Percentiles rank a stretch among this genome's conserved stretches.
phyloP scores from a whole-genome alignment of 2,113 vertebrate species.

The Paralichthys olivaceus region DNA sequence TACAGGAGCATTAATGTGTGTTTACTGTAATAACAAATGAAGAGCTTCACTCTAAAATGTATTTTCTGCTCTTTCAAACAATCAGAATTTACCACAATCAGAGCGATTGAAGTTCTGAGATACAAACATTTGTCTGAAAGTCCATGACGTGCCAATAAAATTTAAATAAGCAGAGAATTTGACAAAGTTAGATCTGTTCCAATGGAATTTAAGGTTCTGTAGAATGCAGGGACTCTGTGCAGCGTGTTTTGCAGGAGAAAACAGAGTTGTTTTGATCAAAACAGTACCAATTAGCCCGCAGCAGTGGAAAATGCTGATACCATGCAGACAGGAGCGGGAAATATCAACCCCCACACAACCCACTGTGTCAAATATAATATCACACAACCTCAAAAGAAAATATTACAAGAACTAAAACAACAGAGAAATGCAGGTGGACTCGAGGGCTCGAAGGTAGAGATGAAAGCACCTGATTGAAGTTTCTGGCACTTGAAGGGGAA shows the following conservation, averaged over 20 bases:
- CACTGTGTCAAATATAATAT: conserved; percentile 18
- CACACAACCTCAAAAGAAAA: background rate
- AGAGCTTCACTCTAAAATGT: too few relatives aligned
- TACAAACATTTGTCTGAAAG: too few relatives aligned
- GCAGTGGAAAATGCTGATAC: background rate
- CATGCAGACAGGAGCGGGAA: conserved; percentile 13
- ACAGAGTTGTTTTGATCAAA: conserved; percentile 1
- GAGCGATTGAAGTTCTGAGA: too few relatives aligned
- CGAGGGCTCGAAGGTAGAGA: background rate
- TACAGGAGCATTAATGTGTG: too few relatives aligned
- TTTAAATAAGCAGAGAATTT: too few relatives aligned
- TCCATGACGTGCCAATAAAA: too few relatives aligned
- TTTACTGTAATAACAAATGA: too few relatives aligned
- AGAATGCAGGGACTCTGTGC: too few relatives aligned
- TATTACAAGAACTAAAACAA: background rate
- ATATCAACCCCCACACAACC: conserved; percentile 30
- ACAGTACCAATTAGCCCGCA: background rate
- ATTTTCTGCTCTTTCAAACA: too few relatives aligned
- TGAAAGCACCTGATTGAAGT: background rate
- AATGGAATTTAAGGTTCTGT: too few relatives aligned
- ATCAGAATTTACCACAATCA: too few relatives aligned
- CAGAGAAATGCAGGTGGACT: background rate
- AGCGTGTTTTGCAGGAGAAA: background rate
- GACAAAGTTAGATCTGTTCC: too few relatives aligned
- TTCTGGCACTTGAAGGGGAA: background rate